These are phyloP conservation scores for Xanthorhoe designata DNA, from an alignment of 2,888 invertebrate species.

Conservation along the genomic window DNA sequence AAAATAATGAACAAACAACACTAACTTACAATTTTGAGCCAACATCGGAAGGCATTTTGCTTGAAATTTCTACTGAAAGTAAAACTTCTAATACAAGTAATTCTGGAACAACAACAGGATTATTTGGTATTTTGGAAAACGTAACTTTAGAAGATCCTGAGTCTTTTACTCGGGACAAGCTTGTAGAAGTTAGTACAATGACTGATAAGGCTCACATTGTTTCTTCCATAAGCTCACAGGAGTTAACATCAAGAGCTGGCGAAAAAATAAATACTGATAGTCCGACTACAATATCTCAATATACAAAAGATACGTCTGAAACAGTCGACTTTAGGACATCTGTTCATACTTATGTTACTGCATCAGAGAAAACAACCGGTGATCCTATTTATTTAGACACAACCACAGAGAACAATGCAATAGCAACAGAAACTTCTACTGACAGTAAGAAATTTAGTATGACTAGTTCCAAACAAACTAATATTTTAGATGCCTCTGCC, in stretches of 20 bases:
- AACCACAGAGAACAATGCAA: background rate
- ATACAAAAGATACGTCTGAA: background rate
- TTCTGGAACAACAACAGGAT: background rate
- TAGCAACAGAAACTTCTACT: background rate
- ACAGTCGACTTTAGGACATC: background rate
- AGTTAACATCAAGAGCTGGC: background rate
- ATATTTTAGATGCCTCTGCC: background rate
- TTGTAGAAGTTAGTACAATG: background rate
- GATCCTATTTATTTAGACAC: background rate
- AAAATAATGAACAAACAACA: background rate
- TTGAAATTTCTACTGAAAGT: background rate
- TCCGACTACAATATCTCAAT: background rate
- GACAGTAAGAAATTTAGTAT: background rate
- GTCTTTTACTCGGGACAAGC: background rate
- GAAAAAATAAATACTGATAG: background rate
- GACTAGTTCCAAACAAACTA: background rate
- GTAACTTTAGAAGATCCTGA: background rate
- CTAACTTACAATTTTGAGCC: background rate
- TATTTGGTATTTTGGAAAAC: background rate
- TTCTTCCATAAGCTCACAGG: background rate
- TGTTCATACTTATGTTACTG: background rate
- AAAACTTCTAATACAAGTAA: background rate
- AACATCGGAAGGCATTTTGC: background rate
- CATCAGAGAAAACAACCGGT: background rate
- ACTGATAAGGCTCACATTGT: background rate